These are phyloP conservation scores for Onychomys torridus DNA, from an alignment of 2,797 vertebrate species.

Conservation along the genomic window DNA sequence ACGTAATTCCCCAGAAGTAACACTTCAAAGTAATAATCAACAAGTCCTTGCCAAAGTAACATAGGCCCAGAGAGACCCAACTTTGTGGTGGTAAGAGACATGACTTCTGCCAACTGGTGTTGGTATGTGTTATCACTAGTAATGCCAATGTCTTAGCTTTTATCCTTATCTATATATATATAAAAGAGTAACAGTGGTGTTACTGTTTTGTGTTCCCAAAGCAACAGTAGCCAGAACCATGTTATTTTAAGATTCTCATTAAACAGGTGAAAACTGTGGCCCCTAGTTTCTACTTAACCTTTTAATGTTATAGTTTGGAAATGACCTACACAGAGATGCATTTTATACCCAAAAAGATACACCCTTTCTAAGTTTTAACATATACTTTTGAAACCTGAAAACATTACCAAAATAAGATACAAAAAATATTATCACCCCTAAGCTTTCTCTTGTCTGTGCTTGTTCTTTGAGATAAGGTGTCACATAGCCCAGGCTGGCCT, in stretches of 20 bases:
- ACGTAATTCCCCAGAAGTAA: background rate
- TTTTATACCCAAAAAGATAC: background rate
- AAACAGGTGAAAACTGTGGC: background rate
- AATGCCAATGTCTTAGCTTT: background rate
- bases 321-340: background rate
- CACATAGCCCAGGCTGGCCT: background rate
- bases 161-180: background rate
- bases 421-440: background rate
- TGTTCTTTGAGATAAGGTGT: background rate
- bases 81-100: background rate
- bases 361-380: slow-evolving; percentile 15
- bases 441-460: background rate
- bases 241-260: background rate
- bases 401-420: background rate
- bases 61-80: background rate
- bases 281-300: background rate
- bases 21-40: background rate
- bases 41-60: background rate
- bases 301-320: background rate
- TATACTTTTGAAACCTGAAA: background rate
- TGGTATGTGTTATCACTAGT: background rate
- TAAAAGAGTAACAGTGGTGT: background rate
- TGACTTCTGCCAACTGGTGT: background rate
- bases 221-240: background rate
- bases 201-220: background rate